These are phyloP conservation scores for Stomatorhinus ivindoensis DNA, from an alignment of 2,113 vertebrate genomes.

Conservation along the genomic window DNA sequence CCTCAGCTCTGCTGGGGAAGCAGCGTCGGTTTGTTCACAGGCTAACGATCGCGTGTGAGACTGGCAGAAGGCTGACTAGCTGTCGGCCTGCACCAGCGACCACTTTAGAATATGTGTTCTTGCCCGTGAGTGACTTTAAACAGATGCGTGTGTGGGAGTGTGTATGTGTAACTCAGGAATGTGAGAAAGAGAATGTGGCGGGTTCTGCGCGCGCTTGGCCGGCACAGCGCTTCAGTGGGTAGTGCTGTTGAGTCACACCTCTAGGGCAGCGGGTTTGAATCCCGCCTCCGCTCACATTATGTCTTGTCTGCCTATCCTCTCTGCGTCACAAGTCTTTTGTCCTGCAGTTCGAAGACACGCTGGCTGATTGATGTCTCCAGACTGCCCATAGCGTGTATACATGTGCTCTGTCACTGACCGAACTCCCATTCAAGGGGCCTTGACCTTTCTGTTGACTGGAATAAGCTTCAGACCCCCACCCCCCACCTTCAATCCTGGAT, in stretches of 20 bases:
- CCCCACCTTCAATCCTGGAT: neutral
- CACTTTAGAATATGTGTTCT: neutral
- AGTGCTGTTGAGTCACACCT: neutral
- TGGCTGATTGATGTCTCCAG: neutral
- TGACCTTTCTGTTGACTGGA: neutral
- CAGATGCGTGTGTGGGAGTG: constrained; percentile 1
- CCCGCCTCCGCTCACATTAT: neutral
- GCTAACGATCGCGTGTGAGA: too few species aligned
- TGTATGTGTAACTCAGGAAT: neutral
- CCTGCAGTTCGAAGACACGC: neutral
- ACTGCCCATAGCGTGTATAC: neutral
- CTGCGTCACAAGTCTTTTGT: neutral
- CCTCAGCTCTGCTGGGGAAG: neutral
- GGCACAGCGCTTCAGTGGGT: neutral
- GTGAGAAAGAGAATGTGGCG: neutral
- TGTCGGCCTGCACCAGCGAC: constrained; percentile 14
- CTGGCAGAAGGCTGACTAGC: neutral
- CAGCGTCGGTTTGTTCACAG: neutral
- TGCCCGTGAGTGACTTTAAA: constrained; percentile 3
- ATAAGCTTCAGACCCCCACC: neutral
- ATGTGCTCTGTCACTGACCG: neutral
- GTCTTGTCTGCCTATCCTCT: neutral
- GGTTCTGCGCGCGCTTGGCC: neutral
- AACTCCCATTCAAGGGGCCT: neutral
- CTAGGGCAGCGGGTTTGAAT: neutral